Conservation (phyloP, 1,140 invertebrate species). For the Ostrea denselamellosa region DNA sequence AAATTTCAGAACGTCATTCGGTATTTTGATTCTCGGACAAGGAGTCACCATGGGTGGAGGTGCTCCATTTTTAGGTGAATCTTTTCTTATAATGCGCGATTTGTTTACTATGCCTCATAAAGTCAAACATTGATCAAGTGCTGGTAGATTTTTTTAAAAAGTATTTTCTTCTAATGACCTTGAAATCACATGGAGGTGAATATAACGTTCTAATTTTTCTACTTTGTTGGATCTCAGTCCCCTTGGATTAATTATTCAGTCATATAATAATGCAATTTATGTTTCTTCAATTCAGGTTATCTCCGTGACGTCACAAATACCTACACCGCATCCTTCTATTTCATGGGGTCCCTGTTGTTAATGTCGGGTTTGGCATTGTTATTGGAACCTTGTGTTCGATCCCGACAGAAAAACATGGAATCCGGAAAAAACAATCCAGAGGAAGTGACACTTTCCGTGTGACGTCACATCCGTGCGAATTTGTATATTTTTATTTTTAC, state of each 20-base stretch:
- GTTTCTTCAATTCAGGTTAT: slow-evolving; percentile 22
- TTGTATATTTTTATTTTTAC: no score
- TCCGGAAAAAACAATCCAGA: neutral
- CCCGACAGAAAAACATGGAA: neutral
- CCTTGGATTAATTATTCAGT: no score
- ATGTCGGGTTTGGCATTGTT: neutral
- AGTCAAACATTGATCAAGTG: no score
- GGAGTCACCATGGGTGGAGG: slow-evolving; percentile 31
- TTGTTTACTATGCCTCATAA: no score
- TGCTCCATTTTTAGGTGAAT: slow-evolving; percentile 50
- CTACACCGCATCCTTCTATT: slow-evolving; percentile 48
- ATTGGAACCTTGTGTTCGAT: slow-evolving; percentile 21
- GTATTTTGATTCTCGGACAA: slow-evolving; percentile 44
- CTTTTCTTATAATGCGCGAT: neutral
- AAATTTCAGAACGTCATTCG: slow-evolving; percentile 49
- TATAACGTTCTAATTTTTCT: no score
- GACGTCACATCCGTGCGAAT: neutral
- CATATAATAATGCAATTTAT: no score
- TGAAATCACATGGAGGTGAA: no score
- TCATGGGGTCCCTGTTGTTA: slow-evolving; percentile 35
- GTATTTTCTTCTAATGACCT: no score
- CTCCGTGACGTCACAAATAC: slow-evolving; percentile 40
- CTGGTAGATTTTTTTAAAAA: no score
- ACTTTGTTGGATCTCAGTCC: no score
- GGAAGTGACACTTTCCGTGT: neutral